Percentiles rank a stretch among this genome's conserved stretches.
phyloP scores from a whole-genome alignment of 2,888 invertebrate genomes.

The Acrobasis consociella region DNA sequence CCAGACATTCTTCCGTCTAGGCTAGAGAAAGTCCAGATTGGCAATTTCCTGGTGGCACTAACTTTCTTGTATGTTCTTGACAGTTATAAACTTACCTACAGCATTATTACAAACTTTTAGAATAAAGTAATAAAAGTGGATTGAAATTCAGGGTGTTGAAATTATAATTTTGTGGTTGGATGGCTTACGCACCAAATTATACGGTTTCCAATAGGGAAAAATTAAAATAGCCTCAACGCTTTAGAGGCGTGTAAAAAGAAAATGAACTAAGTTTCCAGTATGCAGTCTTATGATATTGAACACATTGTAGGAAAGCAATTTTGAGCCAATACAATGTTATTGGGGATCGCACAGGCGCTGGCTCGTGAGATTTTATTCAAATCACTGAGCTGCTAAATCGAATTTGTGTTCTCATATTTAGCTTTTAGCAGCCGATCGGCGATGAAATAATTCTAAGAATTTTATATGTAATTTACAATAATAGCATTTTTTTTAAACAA shows the following conservation, averaged over 20 bases:
- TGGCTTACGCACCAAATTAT: too few relatives aligned
- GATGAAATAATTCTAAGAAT: too few relatives aligned
- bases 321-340: slow-evolving; percentile 16
- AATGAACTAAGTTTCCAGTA: not conserved
- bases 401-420: slow-evolving; percentile 1
- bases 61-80: slow-evolving; percentile 17
- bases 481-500: too few relatives aligned
- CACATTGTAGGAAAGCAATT: slow-evolving; percentile 2
- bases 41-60: slow-evolving; percentile 11
- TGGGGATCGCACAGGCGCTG: slow-evolving; percentile 16
- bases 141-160: too few relatives aligned
- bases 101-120: not conserved
- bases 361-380: slow-evolving; percentile 17
- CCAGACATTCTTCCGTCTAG: not conserved
- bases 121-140: too few relatives aligned
- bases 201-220: not conserved
- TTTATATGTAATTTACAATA: too few relatives aligned
- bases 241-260: too few relatives aligned
- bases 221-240: too few relatives aligned
- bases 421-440: slow-evolving; percentile 1
- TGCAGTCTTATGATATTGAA: not conserved
- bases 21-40: slow-evolving; percentile 14
- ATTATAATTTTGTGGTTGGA: too few relatives aligned
- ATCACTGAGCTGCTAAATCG: slow-evolving; percentile 20
- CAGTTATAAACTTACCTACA: not conserved